A percentile compares a stretch with the other conserved stretches of the same genome.
phyloP scores from a whole-genome alignment of 1,140 invertebrate species.

The Fopius arisanus region DNA sequence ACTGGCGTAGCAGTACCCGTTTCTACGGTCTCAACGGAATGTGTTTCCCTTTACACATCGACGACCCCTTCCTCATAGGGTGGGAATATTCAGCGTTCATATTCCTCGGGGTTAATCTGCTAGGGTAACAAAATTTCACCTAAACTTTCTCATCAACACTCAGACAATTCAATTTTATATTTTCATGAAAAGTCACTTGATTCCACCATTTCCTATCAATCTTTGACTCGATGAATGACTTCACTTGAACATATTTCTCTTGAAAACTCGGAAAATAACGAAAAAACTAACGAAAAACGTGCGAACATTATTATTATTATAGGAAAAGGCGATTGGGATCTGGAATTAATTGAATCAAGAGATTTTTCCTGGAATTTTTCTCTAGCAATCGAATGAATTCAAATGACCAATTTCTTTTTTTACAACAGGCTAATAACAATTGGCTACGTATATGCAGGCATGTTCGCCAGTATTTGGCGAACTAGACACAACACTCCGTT shows the following conservation, averaged over 20 bases:
- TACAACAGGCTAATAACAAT: constrained; percentile 70
- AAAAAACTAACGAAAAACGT: too few species aligned
- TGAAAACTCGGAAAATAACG: too few species aligned
- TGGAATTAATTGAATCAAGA: too few species aligned
- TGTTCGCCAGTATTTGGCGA: constrained; percentile 73
- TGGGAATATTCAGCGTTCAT: constrained; percentile 82
- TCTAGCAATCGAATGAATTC: too few species aligned
- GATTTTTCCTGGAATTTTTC: neutral
- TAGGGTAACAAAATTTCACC: constrained; percentile 62
- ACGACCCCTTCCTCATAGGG: constrained; percentile 73
- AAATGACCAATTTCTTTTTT: constrained; percentile 17
- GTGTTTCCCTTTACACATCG: constrained; percentile 79
- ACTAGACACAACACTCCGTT: constrained; percentile 70
- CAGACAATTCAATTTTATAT: too few species aligned
- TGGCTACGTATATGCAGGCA: constrained; percentile 69
- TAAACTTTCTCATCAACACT: neutral
- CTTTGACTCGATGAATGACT: too few species aligned
- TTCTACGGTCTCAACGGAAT: constrained; percentile 78
- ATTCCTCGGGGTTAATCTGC: constrained; percentile 74
- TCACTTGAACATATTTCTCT: too few species aligned
- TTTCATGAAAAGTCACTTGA: too few species aligned
- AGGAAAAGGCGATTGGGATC: too few species aligned
- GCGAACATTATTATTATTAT: too few species aligned
- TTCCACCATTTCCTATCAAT: too few species aligned
- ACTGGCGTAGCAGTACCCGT: constrained; percentile 70